These are phyloP conservation scores for Lepidurus arcticus DNA, from an alignment of 1,140 invertebrate species.

Conservation along the genomic window DNA sequence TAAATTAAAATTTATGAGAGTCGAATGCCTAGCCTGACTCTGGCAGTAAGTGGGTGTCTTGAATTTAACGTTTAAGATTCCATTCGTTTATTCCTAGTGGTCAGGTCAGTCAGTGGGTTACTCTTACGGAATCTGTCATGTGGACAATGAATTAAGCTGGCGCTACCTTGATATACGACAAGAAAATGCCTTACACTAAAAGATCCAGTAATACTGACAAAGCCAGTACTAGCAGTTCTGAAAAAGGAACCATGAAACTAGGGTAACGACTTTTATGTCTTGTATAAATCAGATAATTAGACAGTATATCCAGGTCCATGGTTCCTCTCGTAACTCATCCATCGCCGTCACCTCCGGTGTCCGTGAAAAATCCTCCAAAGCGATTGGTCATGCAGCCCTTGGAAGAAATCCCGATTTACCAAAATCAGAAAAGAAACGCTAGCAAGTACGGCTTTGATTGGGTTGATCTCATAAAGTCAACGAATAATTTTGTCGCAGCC, in stretches of 20 bases:
- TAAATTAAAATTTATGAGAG: no score
- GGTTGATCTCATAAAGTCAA: constrained; percentile 66
- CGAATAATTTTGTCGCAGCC: constrained; percentile 68
- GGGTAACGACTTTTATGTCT: no score
- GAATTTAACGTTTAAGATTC: no score
- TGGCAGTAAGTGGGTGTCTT: no score
- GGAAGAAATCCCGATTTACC: constrained; percentile 30
- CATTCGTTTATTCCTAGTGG: no score
- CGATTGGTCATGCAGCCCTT: constrained; percentile 23
- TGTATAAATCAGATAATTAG: not conserved
- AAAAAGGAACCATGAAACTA: no score
- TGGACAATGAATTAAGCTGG: not conserved
- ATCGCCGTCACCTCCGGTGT: not conserved
- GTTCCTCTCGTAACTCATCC: not conserved
- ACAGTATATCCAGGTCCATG: not conserved
- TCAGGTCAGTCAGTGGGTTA: no score
- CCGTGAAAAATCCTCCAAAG: not conserved
- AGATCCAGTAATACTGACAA: no score
- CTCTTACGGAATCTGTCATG: no score
- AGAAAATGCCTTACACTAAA: not conserved
- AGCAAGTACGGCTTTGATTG: constrained; percentile 48
- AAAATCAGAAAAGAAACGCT: constrained; percentile 25
- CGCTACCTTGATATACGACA: not conserved
- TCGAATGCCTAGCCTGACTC: no score
- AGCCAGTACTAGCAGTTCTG: no score